Base-by-base conservation (phyloP, 2,888 invertebrate genomes). In the Halictus ligatus region DNA sequence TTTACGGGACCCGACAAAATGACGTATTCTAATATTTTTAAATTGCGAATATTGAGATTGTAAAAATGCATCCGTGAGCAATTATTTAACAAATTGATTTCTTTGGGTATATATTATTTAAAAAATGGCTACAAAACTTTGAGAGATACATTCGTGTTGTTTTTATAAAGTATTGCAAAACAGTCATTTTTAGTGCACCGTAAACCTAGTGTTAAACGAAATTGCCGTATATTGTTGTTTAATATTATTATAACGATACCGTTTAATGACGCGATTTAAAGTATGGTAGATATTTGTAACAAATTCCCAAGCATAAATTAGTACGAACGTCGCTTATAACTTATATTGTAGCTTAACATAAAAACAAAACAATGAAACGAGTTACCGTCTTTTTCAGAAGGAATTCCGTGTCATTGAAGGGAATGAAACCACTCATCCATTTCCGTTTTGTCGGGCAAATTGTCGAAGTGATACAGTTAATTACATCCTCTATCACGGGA, bases 401-500 rank as follows among this genome's bases (percentile, higher is more conserved):
- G 60, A 80, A 72, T 43, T 71, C 50, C 29, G 43, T 75, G 71
- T 67, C 25, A 48, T 25, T 43, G 21, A 46, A 15, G 50, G 54
- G 48, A 81, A 77, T 35, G 74, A 48, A 74, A 58, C 18, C 54
- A 75, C 60, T 78, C 50, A 21, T 54, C 35, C 71, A 60, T 71
- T 21, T 76, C 60, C 40, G 4, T 25, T 72, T 67, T 48, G n/a
- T 46, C 21, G 54, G 12, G 7, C 18, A n/a, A 58, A 58, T 77
- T 40, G 18, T 76, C 5, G 29, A 50, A 29, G 1, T 13, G 7
- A 29, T 48, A 50, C 29, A 50, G 10, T n/a, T n/a, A 29, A 50
- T 81, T n/a, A 10, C n/a, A 58, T 54, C 48, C 48, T 29, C 8
- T 72, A 46, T 5, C 18, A 21, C 25, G 18, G 8, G 29, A 18